Evolutionary conservation across 2,888 invertebrate species (phyloP), one percentile per base, ranked within the genome.

Genomic region (Andrena camellia): DNA sequence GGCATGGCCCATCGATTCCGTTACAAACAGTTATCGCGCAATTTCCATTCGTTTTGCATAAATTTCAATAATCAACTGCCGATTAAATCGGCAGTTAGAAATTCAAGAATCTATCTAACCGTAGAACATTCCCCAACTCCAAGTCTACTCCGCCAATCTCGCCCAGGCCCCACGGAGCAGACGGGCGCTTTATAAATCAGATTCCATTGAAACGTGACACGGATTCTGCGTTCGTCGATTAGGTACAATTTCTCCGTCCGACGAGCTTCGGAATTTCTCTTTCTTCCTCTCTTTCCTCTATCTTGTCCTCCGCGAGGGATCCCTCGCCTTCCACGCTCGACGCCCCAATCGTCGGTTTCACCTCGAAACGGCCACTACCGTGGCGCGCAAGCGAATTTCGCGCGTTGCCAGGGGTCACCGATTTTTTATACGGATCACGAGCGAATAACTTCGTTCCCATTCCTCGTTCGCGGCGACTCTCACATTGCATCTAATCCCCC

Each of bases 381-480:
- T 35, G 66, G 60, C 57, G 31, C n/a, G 77, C 59, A 70, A 70
- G 52, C 29, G 29, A 71, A 73, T 72, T 70, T 62, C 42, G 57
- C 76, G 66, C 33, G 33, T 23, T 23, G 0, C 48, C 7, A 8
- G 33, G 20, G 52, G 35, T 73, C 75, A 75, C 71, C 52, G 77
- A 85, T 83, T 83, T 83, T 78, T 81, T 70, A 78, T 66, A 66
- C 60, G 29, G 66, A 62, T 52, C 54, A 74, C 42, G 31, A 23
- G 20, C 52, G 63, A 78, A 23, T 80, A 50, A 76, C 74, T 69
- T 35, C 48, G 76, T 71, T 77, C 62, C n/a, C 76, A 66, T 85
- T 81, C 42, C 81, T 79, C 50, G 67, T 78, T 71, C 66, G 17
- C 23, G 64, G 50, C 66, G 69, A 70, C 84, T 84, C 83, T 81